Evolutionary conservation across 2,888 invertebrate species (phyloP), one percentile per base, ranked within the genome.

Genomic region (Rotaria macrura): DNA sequence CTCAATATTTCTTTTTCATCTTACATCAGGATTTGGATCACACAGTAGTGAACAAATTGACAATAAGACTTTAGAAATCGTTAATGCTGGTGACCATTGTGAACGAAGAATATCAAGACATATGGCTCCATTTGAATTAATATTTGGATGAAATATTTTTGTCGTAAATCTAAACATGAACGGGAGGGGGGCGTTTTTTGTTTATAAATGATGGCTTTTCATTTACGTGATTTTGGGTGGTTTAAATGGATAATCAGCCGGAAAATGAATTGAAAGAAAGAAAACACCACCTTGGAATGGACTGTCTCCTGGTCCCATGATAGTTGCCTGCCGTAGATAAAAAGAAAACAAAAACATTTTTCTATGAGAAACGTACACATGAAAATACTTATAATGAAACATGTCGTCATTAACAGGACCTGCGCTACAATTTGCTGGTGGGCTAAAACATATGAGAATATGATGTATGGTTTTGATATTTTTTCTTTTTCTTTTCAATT

Each of bases 221-320:
- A 17, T 25, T 34, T 85, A 85, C 97, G 54, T 84, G 34, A 84
- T 54, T 84, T 54, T 84, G 25, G 84, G 84, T 54, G 84, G 84
- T 84, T 84, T 84, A 38, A 84, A 84, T n/a, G 99, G 99, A 93
- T 99, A 99, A 93, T 99, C 99, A 94, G 98, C 98, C 91, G 99
- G 98, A 93, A 99, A 99, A 93, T 97, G 97, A 93, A 99, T 98
- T 92, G 96, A 97, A 93, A 99, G 94, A 93, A 98, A 98, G 93
- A 98, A 98, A 91, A 98, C 97, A 90, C 98, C 98, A 92, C 97
- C 97, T 93, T 97, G 96, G 93, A 97, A 99, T 92, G 98, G 98
- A 93, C 97, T 98, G 93, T 98, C 98, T 91, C 96, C 52, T 34
- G 84, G 84, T n/a, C 84, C 84, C 84, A 84, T 84, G 34, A 84